Evolutionary conservation across 2,888 invertebrate species (phyloP).

Genomic region (Hesperia comma): DNA sequence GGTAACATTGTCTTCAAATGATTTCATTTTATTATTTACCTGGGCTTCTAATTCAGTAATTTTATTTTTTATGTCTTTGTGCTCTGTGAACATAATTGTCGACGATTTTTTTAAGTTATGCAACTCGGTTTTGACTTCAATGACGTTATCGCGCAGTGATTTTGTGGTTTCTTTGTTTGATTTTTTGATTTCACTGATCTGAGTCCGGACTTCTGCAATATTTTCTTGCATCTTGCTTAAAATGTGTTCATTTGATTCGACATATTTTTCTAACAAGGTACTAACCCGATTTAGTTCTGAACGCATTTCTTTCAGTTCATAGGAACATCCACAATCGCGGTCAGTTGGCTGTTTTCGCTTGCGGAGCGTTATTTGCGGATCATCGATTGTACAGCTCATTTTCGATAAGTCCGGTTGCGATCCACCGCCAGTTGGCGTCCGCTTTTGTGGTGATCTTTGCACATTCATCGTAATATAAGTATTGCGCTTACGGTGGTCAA

Average conservation of each 20-base stretch:
- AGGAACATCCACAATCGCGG: conserved; percentile 30
- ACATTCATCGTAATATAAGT: too few species aligned
- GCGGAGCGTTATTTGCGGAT: conserved; percentile 31
- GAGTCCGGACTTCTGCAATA: conserved; percentile 26
- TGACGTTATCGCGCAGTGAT: conserved; percentile 14
- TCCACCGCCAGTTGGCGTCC: too few species aligned
- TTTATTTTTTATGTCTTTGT: conserved; percentile 28
- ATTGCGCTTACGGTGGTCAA: too few species aligned
- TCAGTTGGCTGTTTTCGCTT: conserved; percentile 34
- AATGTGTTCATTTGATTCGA: conserved; percentile 28
- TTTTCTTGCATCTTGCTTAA: conserved; percentile 27
- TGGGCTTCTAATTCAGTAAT: conserved; percentile 19
- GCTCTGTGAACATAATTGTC: conserved; percentile 18
- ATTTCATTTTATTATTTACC: conserved; percentile 24
- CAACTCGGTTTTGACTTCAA: conserved; percentile 28
- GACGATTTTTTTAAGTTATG: conserved; percentile 26
- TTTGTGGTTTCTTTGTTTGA: conserved; percentile 33
- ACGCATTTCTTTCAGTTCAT: conserved; percentile 32
- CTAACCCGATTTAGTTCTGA: conserved; percentile 28
- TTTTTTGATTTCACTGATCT: conserved; percentile 23
- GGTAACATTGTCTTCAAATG: conserved; percentile 19
- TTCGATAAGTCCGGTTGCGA: conserved; percentile 37
- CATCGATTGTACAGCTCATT: conserved; percentile 1
- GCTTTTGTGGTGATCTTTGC: too few species aligned
- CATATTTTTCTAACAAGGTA: conserved; percentile 36